Evolutionary conservation across 2,113 vertebrate species (phyloP), one percentile per base, ranked within the genome.

Genomic region (Picathartes gymnocephalus): DNA sequence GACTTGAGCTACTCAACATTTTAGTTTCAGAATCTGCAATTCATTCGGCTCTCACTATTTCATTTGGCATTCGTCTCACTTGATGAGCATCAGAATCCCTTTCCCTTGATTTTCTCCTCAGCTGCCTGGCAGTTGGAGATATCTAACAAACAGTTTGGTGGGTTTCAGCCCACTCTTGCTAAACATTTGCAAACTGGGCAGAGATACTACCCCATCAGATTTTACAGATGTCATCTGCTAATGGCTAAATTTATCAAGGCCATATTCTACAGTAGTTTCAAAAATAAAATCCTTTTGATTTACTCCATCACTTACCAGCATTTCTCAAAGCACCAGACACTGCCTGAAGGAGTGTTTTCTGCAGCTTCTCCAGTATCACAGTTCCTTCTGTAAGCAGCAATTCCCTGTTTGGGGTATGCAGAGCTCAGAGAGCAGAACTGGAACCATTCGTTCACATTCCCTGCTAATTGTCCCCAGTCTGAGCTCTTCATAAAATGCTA

Each of bases 221-320:
- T 92, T 82, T 54, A 65, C 66, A 40, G 19, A 33, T 21, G 8
- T 68, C 51, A 81, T 30, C 53, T 88, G 20, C 48, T 84, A 57
- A 81, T 48, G 15, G 51, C 53, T 70, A 44, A 27, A 69, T 68
- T 57, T 79, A 56, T 77, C 33, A 73, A 69, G 39, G 28, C 25
- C 3, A 0, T 17, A 47, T 4, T 58, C 28, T 9, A 11, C 6
- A 56, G 15, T 2, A 42, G 4, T 31, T 74, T 42, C 13, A 15
- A 60, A 40, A 83, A 73, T 8, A n/a, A 61, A 81, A 39, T 12
- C 12, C 2, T 69, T 79, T 27, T 65, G 18, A 42, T 77, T 7
- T 21, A 64, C 31, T 88, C 45, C 11, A 24, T 45, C 42, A 37
- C 7, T 45, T 48, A 42, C 6, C 9, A 37, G 31, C 33, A 58